phyloP scores from a whole-genome alignment of 2,113 vertebrate genomes.

The Takifugu bimaculatus region DNA sequence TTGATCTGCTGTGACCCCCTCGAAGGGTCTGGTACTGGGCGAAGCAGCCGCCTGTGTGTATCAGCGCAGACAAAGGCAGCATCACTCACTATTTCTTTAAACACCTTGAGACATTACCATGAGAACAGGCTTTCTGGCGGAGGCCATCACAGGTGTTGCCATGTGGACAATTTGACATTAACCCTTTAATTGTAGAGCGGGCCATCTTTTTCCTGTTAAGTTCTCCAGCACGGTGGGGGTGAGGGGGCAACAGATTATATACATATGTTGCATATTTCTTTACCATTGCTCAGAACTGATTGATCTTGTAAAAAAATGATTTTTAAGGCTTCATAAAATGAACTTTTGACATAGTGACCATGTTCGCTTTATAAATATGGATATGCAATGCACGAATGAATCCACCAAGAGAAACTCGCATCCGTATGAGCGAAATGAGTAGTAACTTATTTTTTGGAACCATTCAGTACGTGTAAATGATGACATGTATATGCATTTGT shows the following conservation, averaged over 20 bases:
- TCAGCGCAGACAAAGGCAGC: slow-evolving; percentile 66
- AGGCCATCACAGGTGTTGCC: slow-evolving; percentile 50
- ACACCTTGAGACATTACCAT: slow-evolving; percentile 70
- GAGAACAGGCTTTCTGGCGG: slow-evolving; percentile 40
- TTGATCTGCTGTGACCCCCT: slow-evolving; percentile 79
- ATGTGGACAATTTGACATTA: slow-evolving; percentile 42
- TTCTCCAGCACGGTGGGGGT: neutral
- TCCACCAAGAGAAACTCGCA: no score
- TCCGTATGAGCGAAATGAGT: no score
- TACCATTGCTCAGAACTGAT: neutral
- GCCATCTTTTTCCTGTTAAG: no score
- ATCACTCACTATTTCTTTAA: slow-evolving; percentile 68
- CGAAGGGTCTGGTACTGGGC: slow-evolving; percentile 62
- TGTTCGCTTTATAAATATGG: no score
- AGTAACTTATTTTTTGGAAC: no score
- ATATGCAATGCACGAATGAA: no score
- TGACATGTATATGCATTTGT: no score
- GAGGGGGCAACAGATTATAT: neutral
- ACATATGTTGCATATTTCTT: neutral
- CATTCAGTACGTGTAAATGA: no score
- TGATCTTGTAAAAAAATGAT: no score
- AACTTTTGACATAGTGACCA: no score
- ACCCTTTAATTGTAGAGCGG: slow-evolving; percentile 43
- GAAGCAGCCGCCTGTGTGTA: slow-evolving; percentile 64
- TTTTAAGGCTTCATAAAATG: no score